Percentiles rank a stretch among this genome's conserved stretches.
Conservation (phyloP, 2,888 invertebrate species). For the Zygogramma bicolorata region DNA sequence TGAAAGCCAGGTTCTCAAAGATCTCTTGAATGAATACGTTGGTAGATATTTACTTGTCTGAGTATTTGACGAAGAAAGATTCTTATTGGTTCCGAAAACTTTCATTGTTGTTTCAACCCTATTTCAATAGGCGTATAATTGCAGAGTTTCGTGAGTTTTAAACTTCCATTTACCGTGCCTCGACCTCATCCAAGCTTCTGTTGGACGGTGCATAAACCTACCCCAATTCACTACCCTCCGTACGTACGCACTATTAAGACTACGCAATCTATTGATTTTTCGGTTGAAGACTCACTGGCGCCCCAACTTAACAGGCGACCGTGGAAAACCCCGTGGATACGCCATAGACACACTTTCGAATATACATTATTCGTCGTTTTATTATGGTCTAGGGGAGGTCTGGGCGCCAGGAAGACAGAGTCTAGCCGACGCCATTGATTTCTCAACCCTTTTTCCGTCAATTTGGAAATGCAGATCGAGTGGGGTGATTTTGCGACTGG, state of each 20-base stretch:
- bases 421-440: conserved; percentile 20
- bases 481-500: neutral
- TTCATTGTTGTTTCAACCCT: no score
- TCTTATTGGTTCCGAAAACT: no score
- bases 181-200: neutral
- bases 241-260: conserved; percentile 2
- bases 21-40: no score
- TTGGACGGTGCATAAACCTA: neutral
- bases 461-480: conserved; percentile 1
- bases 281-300: conserved; percentile 35
- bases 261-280: conserved; percentile 32
- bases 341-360: neutral
- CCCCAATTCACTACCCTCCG: conserved; percentile 1
- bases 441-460: neutral
- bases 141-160: no score
- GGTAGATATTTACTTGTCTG: no score
- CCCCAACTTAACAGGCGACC: conserved; percentile 19
- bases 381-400: conserved; percentile 14
- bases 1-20: no score
- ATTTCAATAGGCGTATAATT: no score
- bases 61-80: no score
- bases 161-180: no score
- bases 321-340: conserved; percentile 30
- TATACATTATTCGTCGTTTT: neutral
- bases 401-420: conserved; percentile 7